Evolutionary conservation across 2,888 invertebrate species (phyloP), one percentile per base, ranked within the genome.

Genomic region (Gymnoscelis rufifasciata): DNA sequence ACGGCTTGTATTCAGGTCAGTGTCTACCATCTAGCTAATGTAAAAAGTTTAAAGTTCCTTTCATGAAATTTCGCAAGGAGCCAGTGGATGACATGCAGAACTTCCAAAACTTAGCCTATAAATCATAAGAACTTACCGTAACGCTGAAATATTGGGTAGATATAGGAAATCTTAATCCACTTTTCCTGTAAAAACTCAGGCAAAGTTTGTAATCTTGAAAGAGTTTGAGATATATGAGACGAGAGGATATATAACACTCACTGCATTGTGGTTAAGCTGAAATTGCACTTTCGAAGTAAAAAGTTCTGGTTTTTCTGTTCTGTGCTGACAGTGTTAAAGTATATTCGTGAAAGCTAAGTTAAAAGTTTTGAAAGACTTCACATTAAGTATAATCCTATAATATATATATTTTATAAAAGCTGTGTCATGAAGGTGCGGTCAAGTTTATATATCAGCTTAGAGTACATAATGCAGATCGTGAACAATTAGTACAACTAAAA

Each of bases 81-180:
- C 76, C 75, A 72, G 77, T 72, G 68, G 82, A 84, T 84, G 86
- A 83, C 83, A 86, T 83, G 82, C 79, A 69, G 68, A 86, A 84
- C 71, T 84, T 83, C 62, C 59, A 52, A 57, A 82, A 84, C 74
- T 86, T 82, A 68, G 68, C 78, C 83, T 79, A 83, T 83, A 84
- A 84, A 84, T 86, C 84, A 86, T 79, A 73, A 66, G 70, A 78
- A 76, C 74, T 71, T 69, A 75, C 67, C 72, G 70, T 78, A 68
- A 80, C 78, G 72, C 64, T 78, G 77, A 79, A 80, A 81, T 84
- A 82, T 81, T 77, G 74, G 68, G 73, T 77, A 74, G 74, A 73
- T 74, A 76, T 78, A 75, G 72, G 68, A 81, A 77, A 78, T 79
- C 80, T 83, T 84, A 86, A 86, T 86, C 83, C 78, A 79, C 74